Evolutionary conservation across 2,113 vertebrate genomes (phyloP), one percentile per base, ranked within the genome.

Genomic region (Tupaia chinensis): DNA sequence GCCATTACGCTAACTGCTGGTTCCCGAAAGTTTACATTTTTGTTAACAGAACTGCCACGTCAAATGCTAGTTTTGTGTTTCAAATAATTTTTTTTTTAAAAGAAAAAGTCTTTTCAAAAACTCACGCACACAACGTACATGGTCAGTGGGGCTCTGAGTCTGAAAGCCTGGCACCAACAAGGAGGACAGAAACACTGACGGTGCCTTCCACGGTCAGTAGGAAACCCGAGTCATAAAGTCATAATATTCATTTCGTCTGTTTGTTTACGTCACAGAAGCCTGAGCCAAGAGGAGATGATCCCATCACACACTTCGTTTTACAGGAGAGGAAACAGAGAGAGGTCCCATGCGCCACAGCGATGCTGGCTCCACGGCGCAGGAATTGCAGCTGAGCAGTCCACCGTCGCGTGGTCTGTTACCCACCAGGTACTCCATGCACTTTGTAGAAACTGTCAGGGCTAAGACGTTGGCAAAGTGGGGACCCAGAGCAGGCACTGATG

Each of bases 271-370:
- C 9, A 58, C 56, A 72, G 58, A 73, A 73, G 79, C 29, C 23
- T 53, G 68, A 23, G 61, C 8, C 53, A 29, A 53, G 34, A 44
- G 20, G 44, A 3, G 19, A 65, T 60, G 0, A 25, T 20, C 11
- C 7, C 5, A 1, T 7, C 56, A 12, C 0, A 4, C 29, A 60
- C 53, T 13, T 29, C 78, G 23, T 16, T 4, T 11, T 22, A 29
- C 22, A n/a, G 69, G 12, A 0, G 15, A 58, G 44, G 61, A 58
- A 63, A 77, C 12, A 29, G 80, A 23, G 65, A 53, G 56, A 25
- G 32, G 25, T 15, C 44, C 44, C 20, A 0, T 0, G 0, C 5
- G 9, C 25, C 6, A 0, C 9, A 1, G 68, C 7, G 60, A 65
- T 2, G 14, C 5, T 0, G 13, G 9, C 27, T 58, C 16, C 17